A percentile compares a stretch with the other conserved stretches of the same genome.
These are phyloP conservation scores for Drosophila anceps DNA, from an alignment of 2,888 invertebrate genomes.

Conservation along the genomic window DNA sequence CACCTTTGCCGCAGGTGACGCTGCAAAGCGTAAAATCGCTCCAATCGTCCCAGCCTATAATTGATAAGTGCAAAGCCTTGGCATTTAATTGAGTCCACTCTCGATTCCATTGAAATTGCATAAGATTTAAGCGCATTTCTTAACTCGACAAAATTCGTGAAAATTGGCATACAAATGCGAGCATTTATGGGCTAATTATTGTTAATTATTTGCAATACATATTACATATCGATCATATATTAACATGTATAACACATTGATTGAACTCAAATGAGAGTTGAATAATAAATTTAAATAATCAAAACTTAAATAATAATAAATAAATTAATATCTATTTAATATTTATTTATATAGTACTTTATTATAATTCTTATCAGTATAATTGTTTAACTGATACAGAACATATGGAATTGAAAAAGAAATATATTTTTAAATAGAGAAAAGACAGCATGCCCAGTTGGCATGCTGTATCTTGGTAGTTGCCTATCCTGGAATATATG, in stretches of 20 bases:
- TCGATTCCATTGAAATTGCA: not conserved
- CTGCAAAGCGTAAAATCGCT: conserved; percentile 85
- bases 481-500: not conserved
- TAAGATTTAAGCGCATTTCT: not conserved
- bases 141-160: not conserved
- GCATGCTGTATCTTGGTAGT: not conserved
- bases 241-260: not conserved
- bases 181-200: not conserved
- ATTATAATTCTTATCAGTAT: not conserved
- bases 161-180: not conserved
- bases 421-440: not conserved
- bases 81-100: conserved; percentile 12
- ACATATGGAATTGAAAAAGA: not conserved
- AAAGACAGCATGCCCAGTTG: not conserved
- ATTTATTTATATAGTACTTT: not conserved
- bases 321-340: no score
- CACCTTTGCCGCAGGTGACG: conserved; percentile 85
- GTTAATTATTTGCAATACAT: not conserved
- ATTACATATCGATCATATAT: not conserved
- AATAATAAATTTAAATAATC: not conserved
- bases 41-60: conserved; percentile 85
- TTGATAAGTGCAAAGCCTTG: conserved; percentile 28
- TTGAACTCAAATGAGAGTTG: not conserved
- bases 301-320: not conserved
- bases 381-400: not conserved